These are phyloP conservation scores for Fratercula arctica DNA, from an alignment of 2,797 vertebrate species.

Conservation along the genomic window DNA sequence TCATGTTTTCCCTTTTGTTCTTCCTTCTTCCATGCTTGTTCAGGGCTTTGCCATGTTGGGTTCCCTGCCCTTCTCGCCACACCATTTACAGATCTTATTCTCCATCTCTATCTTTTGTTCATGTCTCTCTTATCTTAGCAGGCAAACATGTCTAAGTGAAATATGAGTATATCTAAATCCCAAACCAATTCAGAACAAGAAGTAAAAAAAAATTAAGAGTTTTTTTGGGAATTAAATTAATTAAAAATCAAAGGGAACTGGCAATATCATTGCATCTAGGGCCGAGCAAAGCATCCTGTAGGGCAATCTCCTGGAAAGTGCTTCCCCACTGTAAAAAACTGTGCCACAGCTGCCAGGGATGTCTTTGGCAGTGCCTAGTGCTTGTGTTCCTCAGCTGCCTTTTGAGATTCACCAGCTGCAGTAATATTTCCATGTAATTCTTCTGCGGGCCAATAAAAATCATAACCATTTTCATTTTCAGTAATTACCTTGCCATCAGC, in stretches of 20 bases:
- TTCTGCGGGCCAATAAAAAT: slow-evolving; percentile 35
- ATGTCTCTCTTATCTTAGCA: neutral
- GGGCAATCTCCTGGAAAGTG: neutral
- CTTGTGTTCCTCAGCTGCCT: slow-evolving; percentile 16
- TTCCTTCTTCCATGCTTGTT: neutral
- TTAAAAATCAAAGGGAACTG: neutral
- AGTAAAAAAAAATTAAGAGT: neutral
- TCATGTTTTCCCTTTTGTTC: neutral
- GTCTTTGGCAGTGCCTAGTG: neutral
- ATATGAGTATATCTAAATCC: neutral
- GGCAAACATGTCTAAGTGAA: neutral
- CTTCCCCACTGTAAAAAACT: neutral
- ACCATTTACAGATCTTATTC: neutral
- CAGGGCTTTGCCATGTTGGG: neutral
- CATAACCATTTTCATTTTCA: slow-evolving; percentile 51
- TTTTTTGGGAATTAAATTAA: neutral
- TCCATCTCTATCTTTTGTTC: neutral
- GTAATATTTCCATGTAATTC: slow-evolving; percentile 3
- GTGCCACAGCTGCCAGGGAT: neutral
- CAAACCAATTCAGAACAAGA: neutral
- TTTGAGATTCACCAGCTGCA: slow-evolving; percentile 45
- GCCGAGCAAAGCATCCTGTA: neutral
- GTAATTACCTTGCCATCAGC: slow-evolving; percentile 28
- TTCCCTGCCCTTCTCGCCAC: neutral
- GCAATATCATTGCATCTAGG: neutral